Conservation (phyloP, 2,113 vertebrate genomes). For the Crotophaga sulcirostris region DNA sequence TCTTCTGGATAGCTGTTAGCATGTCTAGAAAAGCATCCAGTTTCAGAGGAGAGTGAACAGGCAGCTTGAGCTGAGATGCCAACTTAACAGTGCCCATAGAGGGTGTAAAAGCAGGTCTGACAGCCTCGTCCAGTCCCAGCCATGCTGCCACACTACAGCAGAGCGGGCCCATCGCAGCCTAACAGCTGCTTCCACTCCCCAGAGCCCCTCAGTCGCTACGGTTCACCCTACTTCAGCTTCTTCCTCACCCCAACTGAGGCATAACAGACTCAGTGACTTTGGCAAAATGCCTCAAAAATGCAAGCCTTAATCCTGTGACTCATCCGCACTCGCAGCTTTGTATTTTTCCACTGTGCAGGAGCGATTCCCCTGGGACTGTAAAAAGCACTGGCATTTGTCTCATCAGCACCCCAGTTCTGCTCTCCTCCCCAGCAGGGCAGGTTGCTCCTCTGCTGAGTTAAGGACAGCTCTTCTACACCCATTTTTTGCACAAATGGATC, state of each 20-base stretch:
- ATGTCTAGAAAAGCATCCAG: background rate
- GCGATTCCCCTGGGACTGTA: background rate
- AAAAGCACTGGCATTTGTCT: background rate
- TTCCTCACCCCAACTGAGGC: background rate
- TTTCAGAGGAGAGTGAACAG: background rate
- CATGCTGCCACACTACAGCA: background rate
- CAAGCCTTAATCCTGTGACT: slow-evolving; percentile 44
- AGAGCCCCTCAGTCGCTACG: background rate
- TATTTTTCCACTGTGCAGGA: slow-evolving; percentile 42
- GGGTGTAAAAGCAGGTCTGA: background rate
- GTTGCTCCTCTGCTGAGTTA: background rate
- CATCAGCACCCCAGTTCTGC: background rate
- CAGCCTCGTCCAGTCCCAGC: background rate
- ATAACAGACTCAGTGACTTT: background rate
- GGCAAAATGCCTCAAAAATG: slow-evolving; percentile 25
- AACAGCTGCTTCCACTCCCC: background rate
- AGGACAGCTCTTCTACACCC: background rate
- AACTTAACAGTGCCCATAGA: background rate
- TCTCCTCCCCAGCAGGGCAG: background rate
- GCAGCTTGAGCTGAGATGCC: background rate
- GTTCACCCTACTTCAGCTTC: background rate
- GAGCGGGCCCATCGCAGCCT: background rate
- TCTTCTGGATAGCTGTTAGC: background rate
- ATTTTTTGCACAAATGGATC: background rate
- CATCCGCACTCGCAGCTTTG: background rate